A percentile compares a stretch with the other conserved stretches of the same genome.
Conservation (phyloP, 2,888 invertebrate genomes). For the Phlogophora meticulosa region DNA sequence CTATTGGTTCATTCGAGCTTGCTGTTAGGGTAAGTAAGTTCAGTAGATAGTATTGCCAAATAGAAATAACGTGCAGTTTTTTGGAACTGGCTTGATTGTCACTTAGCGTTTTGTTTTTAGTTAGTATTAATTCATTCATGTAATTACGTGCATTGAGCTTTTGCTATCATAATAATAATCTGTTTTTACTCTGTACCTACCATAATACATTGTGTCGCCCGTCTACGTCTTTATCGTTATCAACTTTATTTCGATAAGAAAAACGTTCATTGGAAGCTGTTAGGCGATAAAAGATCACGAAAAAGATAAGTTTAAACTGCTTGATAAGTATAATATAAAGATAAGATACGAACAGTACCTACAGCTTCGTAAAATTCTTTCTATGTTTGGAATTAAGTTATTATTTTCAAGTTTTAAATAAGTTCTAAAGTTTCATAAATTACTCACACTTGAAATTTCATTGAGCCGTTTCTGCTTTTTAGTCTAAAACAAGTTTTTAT, state of each 20-base stretch:
- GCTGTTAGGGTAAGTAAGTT: background rate
- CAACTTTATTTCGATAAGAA: conserved; percentile 41
- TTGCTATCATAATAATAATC: background rate
- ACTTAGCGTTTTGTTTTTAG: background rate
- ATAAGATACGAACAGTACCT: conserved; percentile 32
- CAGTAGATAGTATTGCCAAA: background rate
- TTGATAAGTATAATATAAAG: conserved; percentile 39
- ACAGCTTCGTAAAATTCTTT: conserved; percentile 9
- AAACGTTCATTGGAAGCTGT: conserved; percentile 48
- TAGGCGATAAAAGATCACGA: conserved; percentile 47
- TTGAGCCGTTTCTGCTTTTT: background rate
- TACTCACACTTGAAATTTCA: background rate
- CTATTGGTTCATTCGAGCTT: background rate
- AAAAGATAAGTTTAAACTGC: conserved; percentile 34
- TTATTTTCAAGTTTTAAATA: conserved; percentile 17
- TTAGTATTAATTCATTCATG: background rate
- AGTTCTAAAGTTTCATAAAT: background rate
- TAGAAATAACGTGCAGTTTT: too few relatives aligned
- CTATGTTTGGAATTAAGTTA: conserved; percentile 16
- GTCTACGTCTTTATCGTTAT: conserved; percentile 28
- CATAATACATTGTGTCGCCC: conserved; percentile 18
- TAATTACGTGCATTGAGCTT: background rate
- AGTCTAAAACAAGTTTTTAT: background rate
- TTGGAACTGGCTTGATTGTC: background rate
- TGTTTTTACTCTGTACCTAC: background rate